Base-by-base conservation (phyloP, 1,140 invertebrate species). In the Caenorhabditis brenneri region DNA sequence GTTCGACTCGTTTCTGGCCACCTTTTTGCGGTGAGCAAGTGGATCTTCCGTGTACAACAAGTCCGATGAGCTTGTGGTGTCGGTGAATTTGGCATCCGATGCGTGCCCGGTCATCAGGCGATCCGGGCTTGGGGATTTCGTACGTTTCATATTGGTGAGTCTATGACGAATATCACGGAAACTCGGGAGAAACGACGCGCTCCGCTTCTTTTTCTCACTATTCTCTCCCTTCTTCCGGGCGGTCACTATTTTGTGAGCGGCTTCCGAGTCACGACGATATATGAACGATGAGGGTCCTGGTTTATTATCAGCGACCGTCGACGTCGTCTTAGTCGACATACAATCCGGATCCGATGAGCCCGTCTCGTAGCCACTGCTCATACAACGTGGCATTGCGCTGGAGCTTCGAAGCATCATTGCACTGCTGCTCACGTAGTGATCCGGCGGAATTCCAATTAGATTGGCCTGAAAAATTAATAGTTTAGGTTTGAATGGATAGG, bases 301-400 rank as follows among this genome's bases (percentile, higher is more conserved):
- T 19, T 24, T 36, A 24, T 42, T 12, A 2, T n/a, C 65, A 4
- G 33, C 22, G 6, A 24, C 6, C 4, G 36, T 24, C n/a, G 65
- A 39, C 15, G 65, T 0, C 9, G 65, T 46, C 10, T 24, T 31
- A 27, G 36, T 74, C 7, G 27, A 31, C n/a, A 74, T 22, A 24
- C 65, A 74, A 74, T 74, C 65, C 6, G 65, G 29, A 9, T 74
- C 65, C 9, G 65, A 74, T 24, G 65, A 74, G 1, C 19, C 33
- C 0, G 65, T 74, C 22, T 74, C 65, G n/a, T 74, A 74, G 4
- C 65, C 65, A 42, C 65, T 74, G 22, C 29, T 36, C 60, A 65
- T 65, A 22, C 65, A 74, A 74, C 65, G 65, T 74, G 65, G 65
- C 65, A 74, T 74, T n/a, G 65, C 65, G 15, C 65, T 74, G 0